phyloP scores from a whole-genome alignment of 2,888 invertebrate species.

The Drosophila yooni region DNA sequence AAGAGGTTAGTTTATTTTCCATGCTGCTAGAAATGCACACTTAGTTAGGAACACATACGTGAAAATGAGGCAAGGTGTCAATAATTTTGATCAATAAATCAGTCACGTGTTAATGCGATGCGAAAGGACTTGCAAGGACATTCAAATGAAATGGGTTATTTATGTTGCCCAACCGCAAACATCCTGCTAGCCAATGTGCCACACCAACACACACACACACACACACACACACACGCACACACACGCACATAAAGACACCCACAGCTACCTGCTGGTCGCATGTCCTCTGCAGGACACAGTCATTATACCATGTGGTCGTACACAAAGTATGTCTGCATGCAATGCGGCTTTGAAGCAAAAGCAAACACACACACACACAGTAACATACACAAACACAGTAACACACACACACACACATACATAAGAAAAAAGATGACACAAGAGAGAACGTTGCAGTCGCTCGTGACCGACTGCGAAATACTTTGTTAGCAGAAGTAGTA shows the following conservation, averaged over 20 bases:
- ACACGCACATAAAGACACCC: background rate
- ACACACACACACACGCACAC: background rate
- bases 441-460: background rate
- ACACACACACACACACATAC: conserved; percentile 16
- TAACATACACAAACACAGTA: background rate
- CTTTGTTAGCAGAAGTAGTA: background rate
- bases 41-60: background rate
- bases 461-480: background rate
- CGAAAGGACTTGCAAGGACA: conserved; percentile 38
- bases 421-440: background rate
- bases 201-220: conserved; percentile 2
- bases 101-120: conserved; percentile 34
- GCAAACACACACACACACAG: conserved; percentile 17
- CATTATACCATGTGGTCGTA: conserved; percentile 76
- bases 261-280: conserved; percentile 17
- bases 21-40: background rate
- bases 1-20: background rate
- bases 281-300: conserved; percentile 53
- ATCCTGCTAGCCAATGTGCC: conserved; percentile 40
- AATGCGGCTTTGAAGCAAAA: conserved; percentile 64
- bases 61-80: background rate
- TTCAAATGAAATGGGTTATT: conserved; percentile 56
- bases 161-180: conserved; percentile 64
- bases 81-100: conserved; percentile 30
- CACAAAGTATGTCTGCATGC: conserved; percentile 72